Evolutionary conservation across 2,797 vertebrate species (phyloP), one percentile per base, ranked within the genome.

Genomic region (Hirundo rustica): DNA sequence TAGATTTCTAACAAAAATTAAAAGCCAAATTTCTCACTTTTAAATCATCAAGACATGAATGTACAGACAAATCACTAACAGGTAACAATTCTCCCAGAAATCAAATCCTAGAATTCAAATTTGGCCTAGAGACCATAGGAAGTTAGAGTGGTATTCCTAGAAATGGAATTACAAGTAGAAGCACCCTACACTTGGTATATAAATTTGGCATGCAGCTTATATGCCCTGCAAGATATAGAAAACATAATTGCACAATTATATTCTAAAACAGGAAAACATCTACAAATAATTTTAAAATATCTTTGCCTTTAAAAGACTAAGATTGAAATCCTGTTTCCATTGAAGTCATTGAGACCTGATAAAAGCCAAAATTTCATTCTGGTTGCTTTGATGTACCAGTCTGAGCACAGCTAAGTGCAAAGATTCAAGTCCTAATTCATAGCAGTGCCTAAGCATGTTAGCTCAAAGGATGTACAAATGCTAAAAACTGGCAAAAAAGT

Each of bases 61-160:
- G 38, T 22, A 66, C 13, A 45, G 50, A 67, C 18, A 64, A 44
- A 62, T 65, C 11, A 40, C 42, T 79, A 77, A 57, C 50, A 82
- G 22, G 27, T 16, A 91, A 76, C 27, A 71, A 50, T 48, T 42
- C 65, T 23, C 5, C 7, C 60, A 75, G 44, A 89, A 92, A 91
- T 50, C 23, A 85, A 91, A 75, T 47, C 29, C 58, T 85, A 92
- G 47, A 92, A 92, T 78, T 80, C n/a, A 88, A 58, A 81, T 65
- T 73, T 81, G 70, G 40, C 42, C 65, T 71, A 53, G 60, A 76
- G 67, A 34, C 23, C n/a, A 72, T 23, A 74, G 84, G 60, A 94
- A 79, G 29, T 79, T 89, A 18, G 17, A 74, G 16, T 26, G 17
- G 32, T 47, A 58, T 85, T 93, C 61, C 75, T 85, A 89, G 58